phyloP scores from a whole-genome alignment of 2,113 vertebrate species.

The Micromys minutus region DNA sequence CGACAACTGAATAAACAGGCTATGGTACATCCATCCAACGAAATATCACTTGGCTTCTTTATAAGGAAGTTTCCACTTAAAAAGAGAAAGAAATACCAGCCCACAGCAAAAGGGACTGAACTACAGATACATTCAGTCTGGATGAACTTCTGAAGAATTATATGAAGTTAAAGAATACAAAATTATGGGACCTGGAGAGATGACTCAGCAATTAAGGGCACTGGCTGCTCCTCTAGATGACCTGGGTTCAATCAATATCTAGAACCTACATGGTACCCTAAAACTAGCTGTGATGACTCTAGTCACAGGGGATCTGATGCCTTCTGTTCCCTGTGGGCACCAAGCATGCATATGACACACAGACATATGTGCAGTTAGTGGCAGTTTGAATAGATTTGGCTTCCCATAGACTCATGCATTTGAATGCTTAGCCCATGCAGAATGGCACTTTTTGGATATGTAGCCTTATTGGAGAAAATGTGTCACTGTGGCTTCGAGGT shows the following conservation, averaged over 20 bases:
- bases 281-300: background rate
- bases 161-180: background rate
- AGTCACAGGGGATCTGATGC: background rate
- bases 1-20: background rate
- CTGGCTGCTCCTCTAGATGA: background rate
- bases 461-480: no score
- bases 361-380: no score
- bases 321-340: background rate
- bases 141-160: background rate
- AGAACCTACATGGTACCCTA: background rate
- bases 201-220: background rate
- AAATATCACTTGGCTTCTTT: background rate
- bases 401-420: no score
- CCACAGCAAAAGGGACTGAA: background rate
- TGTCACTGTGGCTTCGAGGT: no score
- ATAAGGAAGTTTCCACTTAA: background rate
- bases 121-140: background rate
- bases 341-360: background rate
- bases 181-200: background rate
- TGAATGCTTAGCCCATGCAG: no score
- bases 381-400: no score
- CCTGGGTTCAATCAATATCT: background rate
- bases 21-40: background rate
- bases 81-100: background rate
- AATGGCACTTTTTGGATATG: no score